Conservation (phyloP, 2,888 invertebrate genomes). For the Plagiodera versicolora region DNA sequence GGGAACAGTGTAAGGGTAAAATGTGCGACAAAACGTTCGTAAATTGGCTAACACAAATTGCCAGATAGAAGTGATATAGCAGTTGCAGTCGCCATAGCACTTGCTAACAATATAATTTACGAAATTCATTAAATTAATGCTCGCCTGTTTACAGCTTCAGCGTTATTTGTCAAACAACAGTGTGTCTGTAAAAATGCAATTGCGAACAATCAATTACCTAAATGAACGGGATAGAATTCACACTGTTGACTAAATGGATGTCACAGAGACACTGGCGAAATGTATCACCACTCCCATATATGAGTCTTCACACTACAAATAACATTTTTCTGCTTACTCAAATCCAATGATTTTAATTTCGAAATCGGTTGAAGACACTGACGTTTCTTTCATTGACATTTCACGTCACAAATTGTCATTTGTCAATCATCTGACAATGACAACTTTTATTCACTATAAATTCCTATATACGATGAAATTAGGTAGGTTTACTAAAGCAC, state of each 20-base stretch:
- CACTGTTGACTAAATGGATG: conserved; percentile 21
- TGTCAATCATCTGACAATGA: no score
- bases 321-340: no score
- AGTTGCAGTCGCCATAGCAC: conserved; percentile 24
- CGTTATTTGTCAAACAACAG: conserved; percentile 34
- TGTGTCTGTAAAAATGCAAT: conserved; percentile 33
- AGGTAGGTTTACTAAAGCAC: no score
- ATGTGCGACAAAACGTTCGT: conserved; percentile 13
- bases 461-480: no score
- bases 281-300: conserved; percentile 16
- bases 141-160: conserved; percentile 33
- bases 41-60: conserved; percentile 23
- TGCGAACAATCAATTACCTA: conserved; percentile 36
- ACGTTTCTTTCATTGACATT: no score
- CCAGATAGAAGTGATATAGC: conserved; percentile 25
- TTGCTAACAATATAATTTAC: conserved; percentile 32
- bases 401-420: no score
- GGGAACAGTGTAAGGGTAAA: not conserved
- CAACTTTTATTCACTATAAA: no score
- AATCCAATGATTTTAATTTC: no score
- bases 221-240: conserved; percentile 34
- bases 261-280: conserved; percentile 21
- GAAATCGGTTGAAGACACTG: no score
- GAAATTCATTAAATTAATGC: conserved; percentile 38
- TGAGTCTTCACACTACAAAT: not conserved